Base-by-base conservation (phyloP, 2,113 vertebrate genomes). In the Salvelinus fontinalis region DNA sequence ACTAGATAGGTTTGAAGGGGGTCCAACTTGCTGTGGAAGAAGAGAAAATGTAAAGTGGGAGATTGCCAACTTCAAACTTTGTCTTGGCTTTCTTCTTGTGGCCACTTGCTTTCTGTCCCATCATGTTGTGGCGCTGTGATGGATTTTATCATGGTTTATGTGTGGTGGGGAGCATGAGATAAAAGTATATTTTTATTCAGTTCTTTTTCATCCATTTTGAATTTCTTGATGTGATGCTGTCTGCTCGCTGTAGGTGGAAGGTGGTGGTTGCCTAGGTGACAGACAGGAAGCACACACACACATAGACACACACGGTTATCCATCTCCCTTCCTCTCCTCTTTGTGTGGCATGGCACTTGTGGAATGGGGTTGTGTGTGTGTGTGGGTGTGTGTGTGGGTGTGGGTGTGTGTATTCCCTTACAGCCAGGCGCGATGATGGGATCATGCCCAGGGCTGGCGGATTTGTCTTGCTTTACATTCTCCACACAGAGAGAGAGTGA, bases 261-360 rank as follows among this genome's bases (percentile, higher is more conserved):
- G 60, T 48, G 70, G 65, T 48, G 70, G 84, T 88, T 91, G 73
- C 82, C 86, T 85, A 60, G 85, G 86, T 83, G 83, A 91, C 81
- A 80, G 80, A 84, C 76, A 80, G 79, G 78, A 20, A 14, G 27
- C 16, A 16, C 51, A 18, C 51, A 12, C 57, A 74, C 71, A 24
- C 60, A 4, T 69, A 71, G 12, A 14, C 49, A 70, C 75, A 81
- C 68, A 73, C 49, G 75, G 44, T 73, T 85, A 84, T 89, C 81
- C 81, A 85, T 86, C 85, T 86, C 71, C 22, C 39, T 8, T 44
- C 39, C 39, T 2, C 39, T 79, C 70, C 75, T 11, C 67, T 84
- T 70, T 29, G 14, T 78, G 81, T 77, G 48, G 83, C 82, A 86
- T 91, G 88, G 82, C 83, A 81, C 72, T 80, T 83, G 74, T 83